Percentiles rank a stretch among this genome's conserved stretches.
phyloP scores from a whole-genome alignment of 2,113 vertebrate genomes.

The Noctilio leporinus region DNA sequence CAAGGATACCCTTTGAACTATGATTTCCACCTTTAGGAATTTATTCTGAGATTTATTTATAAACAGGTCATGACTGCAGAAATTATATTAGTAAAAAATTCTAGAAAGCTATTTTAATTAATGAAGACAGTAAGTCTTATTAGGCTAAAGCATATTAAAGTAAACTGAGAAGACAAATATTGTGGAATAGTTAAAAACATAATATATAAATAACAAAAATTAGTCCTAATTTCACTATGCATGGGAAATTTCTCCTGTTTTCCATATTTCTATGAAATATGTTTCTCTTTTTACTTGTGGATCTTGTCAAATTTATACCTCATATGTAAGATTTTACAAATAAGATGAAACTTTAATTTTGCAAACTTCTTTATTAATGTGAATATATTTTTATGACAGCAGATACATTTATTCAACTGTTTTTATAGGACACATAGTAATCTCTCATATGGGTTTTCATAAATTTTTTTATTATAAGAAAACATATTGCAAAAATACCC shows the following conservation, averaged over 20 bases:
- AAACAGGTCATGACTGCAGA: not conserved
- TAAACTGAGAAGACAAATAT: not conserved
- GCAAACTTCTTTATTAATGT: not conserved
- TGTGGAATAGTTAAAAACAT: not conserved
- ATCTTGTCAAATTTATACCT: not conserved
- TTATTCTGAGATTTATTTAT: not conserved
- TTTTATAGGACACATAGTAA: not conserved
- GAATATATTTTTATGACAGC: not conserved
- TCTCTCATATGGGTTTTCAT: not conserved
- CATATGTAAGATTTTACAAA: not conserved
- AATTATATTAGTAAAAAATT: not conserved
- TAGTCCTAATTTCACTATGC: not conserved
- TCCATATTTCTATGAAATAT: not conserved
- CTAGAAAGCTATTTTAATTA: not conserved
- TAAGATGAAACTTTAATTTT: not conserved
- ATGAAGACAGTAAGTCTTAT: not conserved
- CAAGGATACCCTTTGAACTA: not conserved
- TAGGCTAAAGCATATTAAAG: not conserved
- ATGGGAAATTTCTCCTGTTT: not conserved
- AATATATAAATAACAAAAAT: not conserved
- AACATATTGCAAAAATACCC: not conserved
- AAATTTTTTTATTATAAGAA: conserved; percentile 6
- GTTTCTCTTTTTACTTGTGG: not conserved
- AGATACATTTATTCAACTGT: not conserved
- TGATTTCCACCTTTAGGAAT: not conserved